Base-by-base conservation (phyloP, 2,797 vertebrate genomes). In the Epinephelus malabaricus region DNA sequence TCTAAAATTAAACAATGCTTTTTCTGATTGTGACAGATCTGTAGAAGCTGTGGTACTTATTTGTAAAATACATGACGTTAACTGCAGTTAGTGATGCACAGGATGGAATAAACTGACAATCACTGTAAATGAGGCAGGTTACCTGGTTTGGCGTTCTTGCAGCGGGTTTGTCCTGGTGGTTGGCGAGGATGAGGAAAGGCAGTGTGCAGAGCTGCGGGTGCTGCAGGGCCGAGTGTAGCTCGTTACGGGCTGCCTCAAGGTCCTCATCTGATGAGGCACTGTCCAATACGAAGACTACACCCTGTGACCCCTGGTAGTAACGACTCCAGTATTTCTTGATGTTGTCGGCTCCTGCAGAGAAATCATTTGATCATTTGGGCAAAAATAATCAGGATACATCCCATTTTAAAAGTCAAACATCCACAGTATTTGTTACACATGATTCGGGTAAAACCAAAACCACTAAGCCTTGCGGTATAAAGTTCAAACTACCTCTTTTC, bases 261-360 rank as follows among this genome's bases (percentile, higher is more conserved):
- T 99, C 97, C 73, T 98, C 97, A 86, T 99, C 98, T 9, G 97
- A 98, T 45, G 97, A 98, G 46, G 97, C 97, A 73, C 98, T 99
- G 94, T 99, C 97, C 93, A 99, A 95, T 66, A 99, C 96, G 78
- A 99, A 99, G 92, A 99, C 95, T 79, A 99, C 98, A 27, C 98
- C 98, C 94, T 99, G 98, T 62, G 98, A 99, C 80, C 98, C 98
- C 94, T 99, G 98, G 95, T 99, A 99, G 95, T 99, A 99, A 86
- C 98, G 97, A 89, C 98, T 98, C 98, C 98, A 99, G 79, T 99
- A 99, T 88, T 99, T 99, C 93, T 98, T 97, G 94, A 99, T 99
- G 91, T 95, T 97, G 90, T 98, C 97, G 50, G 98, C 97, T 56
- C 98, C 98, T 99, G 94, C 76, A 54, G 84, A 73, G 21, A 81